Evolutionary conservation across 1,140 invertebrate genomes (phyloP).

Genomic region (Cyphomyrmex costatus): DNA sequence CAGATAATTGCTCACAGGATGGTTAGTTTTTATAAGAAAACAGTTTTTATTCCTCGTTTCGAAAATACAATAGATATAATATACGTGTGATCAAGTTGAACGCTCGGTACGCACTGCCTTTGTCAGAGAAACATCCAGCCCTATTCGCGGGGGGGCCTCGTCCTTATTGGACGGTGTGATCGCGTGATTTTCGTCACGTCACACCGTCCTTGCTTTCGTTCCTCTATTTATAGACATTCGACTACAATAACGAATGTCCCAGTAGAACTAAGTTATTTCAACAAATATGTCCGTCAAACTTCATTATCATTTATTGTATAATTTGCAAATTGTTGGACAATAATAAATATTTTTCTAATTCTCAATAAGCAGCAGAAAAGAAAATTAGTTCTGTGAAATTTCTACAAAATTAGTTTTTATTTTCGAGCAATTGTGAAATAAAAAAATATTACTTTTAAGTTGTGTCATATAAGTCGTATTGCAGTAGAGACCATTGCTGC

Average conservation of each 20-base stretch:
- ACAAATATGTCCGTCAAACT: background rate
- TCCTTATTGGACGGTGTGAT: no score
- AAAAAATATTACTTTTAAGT: background rate
- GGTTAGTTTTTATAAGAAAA: no score
- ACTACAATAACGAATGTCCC: background rate
- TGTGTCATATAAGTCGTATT: background rate
- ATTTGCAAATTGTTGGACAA: background rate
- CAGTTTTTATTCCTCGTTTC: no score
- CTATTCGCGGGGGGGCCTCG: no score
- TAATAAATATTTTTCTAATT: slow-evolving; percentile 13
- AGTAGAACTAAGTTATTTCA: background rate
- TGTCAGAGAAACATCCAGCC: no score
- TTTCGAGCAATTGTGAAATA: background rate
- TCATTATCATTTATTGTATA: background rate
- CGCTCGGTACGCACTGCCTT: no score
- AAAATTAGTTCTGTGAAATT: slow-evolving; percentile 27
- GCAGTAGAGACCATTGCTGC: background rate
- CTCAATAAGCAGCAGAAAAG: background rate
- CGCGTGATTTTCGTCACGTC: no score
- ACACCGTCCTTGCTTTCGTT: no score
- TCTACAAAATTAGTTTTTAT: slow-evolving; percentile 24
- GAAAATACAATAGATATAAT: no score
- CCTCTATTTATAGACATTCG: no score
- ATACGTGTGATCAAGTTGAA: no score
- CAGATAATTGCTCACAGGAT: no score